A percentile compares a stretch with the other conserved stretches of the same genome.
These are phyloP conservation scores for Alentia gelatinosa DNA, from an alignment of 2,888 invertebrate species.

Conservation along the genomic window DNA sequence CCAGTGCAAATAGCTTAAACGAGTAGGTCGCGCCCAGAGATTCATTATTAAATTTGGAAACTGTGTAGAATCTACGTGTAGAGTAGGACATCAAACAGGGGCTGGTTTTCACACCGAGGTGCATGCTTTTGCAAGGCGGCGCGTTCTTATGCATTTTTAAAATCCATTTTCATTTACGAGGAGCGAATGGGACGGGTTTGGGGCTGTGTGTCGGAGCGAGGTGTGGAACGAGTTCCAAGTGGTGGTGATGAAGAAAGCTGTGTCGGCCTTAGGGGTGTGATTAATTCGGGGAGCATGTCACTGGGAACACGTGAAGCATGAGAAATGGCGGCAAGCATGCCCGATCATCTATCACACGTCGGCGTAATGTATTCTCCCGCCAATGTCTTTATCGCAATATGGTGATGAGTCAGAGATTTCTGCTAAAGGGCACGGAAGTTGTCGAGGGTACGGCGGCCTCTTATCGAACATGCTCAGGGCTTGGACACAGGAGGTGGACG, in stretches of 20 bases:
- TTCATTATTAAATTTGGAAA: too few relatives aligned
- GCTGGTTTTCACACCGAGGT: too few relatives aligned
- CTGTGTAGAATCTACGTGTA: too few relatives aligned
- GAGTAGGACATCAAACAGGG: background rate
- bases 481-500: background rate
- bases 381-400: slow-evolving; percentile 40
- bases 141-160: background rate
- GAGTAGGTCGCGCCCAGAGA: too few relatives aligned
- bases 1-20: too few relatives aligned
- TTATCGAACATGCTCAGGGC: background rate
- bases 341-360: background rate
- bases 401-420: slow-evolving; percentile 37
- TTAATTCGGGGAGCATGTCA: slow-evolving; percentile 29
- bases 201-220: background rate
- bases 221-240: background rate
- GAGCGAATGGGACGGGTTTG: background rate
- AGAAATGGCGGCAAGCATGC: slow-evolving; percentile 10
- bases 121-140: too few relatives aligned
- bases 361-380: slow-evolving; percentile 33
- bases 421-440: slow-evolving; percentile 24
- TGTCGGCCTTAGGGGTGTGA: slow-evolving; percentile 22
- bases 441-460: background rate
- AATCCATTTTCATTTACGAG: slow-evolving; percentile 1
- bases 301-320: slow-evolving; percentile 30
- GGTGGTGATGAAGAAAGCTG: background rate